phyloP scores from a whole-genome alignment of 2,888 invertebrate species.

The Petrolisthes manimaculis region DNA sequence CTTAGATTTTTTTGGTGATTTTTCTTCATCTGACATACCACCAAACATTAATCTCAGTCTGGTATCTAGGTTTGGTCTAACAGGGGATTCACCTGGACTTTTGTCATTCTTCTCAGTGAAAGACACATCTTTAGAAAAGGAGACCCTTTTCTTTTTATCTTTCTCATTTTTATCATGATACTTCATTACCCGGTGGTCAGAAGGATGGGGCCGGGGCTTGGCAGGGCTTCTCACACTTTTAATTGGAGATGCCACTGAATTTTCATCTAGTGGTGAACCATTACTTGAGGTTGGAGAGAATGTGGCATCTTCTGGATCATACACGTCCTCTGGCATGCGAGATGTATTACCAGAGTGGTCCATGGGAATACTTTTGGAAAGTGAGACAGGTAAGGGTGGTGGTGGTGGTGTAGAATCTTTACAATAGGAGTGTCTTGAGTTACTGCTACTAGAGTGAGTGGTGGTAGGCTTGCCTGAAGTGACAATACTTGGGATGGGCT shows the following conservation, averaged over 20 bases:
- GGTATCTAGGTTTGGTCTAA: slow-evolving; percentile 36
- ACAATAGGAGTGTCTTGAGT: neutral
- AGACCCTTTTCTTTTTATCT: slow-evolving; percentile 31
- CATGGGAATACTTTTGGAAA: neutral
- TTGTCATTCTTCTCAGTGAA: slow-evolving; percentile 13
- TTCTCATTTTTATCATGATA: slow-evolving; percentile 1
- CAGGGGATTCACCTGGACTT: slow-evolving; percentile 31
- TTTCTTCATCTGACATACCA: slow-evolving; percentile 11
- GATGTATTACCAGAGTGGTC: neutral
- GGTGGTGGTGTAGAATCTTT: slow-evolving; percentile 20
- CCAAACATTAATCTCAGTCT: slow-evolving; percentile 45
- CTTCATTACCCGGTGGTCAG: slow-evolving; percentile 11
- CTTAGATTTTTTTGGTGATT: slow-evolving; percentile 7
- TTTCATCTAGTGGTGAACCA: slow-evolving; percentile 28
- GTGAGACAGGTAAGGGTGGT: slow-evolving; percentile 7
- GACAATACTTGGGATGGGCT: slow-evolving; percentile 36
- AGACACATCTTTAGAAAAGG: slow-evolving; percentile 27
- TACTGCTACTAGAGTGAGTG: neutral
- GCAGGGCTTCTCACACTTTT: slow-evolving; percentile 25
- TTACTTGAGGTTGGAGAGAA: slow-evolving; percentile 39
- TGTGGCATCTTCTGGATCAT: slow-evolving; percentile 45
- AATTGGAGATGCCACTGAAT: slow-evolving; percentile 25
- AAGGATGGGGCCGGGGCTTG: neutral
- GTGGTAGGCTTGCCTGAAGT: slow-evolving; percentile 23
- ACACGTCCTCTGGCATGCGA: slow-evolving; percentile 28